These are phyloP conservation scores for Dasypus novemcinctus DNA, from an alignment of 2,113 vertebrate genomes.

Conservation along the genomic window DNA sequence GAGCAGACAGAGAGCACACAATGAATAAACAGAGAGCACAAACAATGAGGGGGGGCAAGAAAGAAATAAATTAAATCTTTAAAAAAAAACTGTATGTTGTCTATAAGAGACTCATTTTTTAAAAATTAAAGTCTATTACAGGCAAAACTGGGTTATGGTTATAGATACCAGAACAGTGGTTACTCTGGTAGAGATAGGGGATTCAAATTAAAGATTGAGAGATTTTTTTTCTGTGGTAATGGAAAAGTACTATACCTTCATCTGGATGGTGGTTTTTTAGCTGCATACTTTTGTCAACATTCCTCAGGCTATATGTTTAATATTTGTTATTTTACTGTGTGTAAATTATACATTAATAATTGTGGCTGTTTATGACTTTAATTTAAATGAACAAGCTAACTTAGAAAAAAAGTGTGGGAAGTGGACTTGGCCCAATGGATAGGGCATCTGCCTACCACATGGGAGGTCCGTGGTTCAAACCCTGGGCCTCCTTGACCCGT, in stretches of 20 bases:
- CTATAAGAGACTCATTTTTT: too few species aligned
- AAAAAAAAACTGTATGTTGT: too few species aligned
- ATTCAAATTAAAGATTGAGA: neutral
- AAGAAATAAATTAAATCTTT: too few species aligned
- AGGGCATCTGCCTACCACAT: too few species aligned
- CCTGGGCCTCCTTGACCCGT: too few species aligned
- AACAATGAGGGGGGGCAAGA: too few species aligned
- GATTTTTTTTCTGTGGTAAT: neutral
- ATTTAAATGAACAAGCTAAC: neutral
- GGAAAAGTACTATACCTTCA: conserved; percentile 7
- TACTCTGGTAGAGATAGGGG: neutral
- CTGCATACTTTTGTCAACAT: neutral
- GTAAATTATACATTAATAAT: neutral
- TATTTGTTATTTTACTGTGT: neutral
- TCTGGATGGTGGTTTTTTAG: neutral
- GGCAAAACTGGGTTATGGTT: neutral
- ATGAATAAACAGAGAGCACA: too few species aligned
- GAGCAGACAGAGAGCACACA: too few species aligned
- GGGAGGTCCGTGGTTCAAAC: too few species aligned
- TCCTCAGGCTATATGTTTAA: neutral
- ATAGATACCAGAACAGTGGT: neutral
- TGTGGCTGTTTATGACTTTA: neutral
- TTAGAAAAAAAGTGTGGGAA: neutral
- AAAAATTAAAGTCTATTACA: neutral
- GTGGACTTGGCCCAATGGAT: too few species aligned